A percentile compares a stretch with the other conserved stretches of the same genome.
phyloP scores from a whole-genome alignment of 2,888 invertebrate species.

The Dicranocentrus wangi region DNA sequence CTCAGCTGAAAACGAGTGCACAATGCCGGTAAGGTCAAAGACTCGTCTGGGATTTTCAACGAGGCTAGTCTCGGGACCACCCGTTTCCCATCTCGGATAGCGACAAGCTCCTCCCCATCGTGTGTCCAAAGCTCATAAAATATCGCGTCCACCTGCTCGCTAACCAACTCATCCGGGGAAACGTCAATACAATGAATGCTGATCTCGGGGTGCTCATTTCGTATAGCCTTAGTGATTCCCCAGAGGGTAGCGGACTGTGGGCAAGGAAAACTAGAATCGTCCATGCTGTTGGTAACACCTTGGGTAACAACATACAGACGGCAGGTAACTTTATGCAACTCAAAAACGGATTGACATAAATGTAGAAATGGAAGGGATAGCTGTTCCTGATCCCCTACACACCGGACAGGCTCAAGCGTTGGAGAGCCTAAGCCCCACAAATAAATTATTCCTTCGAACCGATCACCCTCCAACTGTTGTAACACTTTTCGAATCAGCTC shows the following conservation, averaged over 20 bases:
- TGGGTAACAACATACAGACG: neutral
- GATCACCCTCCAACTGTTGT: conserved; percentile 5
- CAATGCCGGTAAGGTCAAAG: neutral
- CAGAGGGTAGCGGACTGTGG: conserved; percentile 9
- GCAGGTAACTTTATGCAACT: conserved; percentile 39
- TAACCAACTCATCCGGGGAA: neutral
- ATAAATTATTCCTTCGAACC: conserved; percentile 39
- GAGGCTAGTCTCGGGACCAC: conserved; percentile 19
- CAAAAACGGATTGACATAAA: conserved; percentile 32
- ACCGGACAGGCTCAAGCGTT: no score
- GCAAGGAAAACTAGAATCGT: conserved; percentile 14
- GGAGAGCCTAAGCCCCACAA: conserved; percentile 33
- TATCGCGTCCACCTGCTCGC: conserved; percentile 4
- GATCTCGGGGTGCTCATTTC: conserved; percentile 34
- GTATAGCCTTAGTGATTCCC: conserved; percentile 31
- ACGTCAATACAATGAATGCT: conserved; percentile 47
- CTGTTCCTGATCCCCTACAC: conserved; percentile 8
- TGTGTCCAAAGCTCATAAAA: conserved; percentile 40
- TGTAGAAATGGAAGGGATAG: conserved; percentile 29
- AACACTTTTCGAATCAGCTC: neutral
- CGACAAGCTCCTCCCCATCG: conserved; percentile 19
- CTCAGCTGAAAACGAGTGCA: conserved; percentile 27
- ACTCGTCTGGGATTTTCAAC: conserved; percentile 18
- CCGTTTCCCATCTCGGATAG: conserved; percentile 35
- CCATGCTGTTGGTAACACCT: conserved; percentile 41